Base-by-base conservation (phyloP, 2,888 invertebrate genomes). In the Drosophila lacicola region DNA sequence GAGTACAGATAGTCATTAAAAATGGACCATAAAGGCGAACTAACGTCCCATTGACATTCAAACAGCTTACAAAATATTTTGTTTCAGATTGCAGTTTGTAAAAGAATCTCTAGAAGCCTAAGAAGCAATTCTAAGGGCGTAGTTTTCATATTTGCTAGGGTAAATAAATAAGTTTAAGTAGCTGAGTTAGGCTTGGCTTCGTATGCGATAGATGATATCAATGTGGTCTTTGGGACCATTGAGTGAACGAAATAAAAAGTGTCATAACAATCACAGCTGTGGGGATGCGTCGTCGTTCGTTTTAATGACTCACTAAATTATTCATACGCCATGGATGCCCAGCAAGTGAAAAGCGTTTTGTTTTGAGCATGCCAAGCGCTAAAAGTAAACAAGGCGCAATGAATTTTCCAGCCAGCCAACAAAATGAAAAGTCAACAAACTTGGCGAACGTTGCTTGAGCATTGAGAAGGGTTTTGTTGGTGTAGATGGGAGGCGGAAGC, bases 351-450 rank as follows among this genome's bases (percentile, higher is more conserved):
- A 78, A 86, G 86, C 86, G 84, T 83, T 88, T 87, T 86, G 89
- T 86, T 88, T 84, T 78, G 78, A 84, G 87, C 81, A 71, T 70
- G 86, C 86, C 80, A 83, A 82, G 86, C 83, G 88, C 83, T 88
- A 86, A 84, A 83, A 83, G 83, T 84, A 84, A 84, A 84, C 83
- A 84, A 84, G 80, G 82, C 80, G 83, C 80, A 69, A 80, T 80
- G 83, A 82, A 82, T 79, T 80, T 88, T 88, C 81, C 88, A 80
- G 77, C 70, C 88, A 83, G 82, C 81, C 84, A 83, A 88, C 84
- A 86, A 90, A 89, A 89, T 89, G 85, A 80, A 90, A 88, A 90
- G 86, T 86, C 86, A 86, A 86, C 86, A 86, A 86, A 86, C 88
- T 79, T 85, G 85, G 63, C 77, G 72, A 81, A 60, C 64, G 54